These are phyloP conservation scores for Mesocricetus auratus DNA, from an alignment of 2,113 vertebrate genomes.

Conservation along the genomic window DNA sequence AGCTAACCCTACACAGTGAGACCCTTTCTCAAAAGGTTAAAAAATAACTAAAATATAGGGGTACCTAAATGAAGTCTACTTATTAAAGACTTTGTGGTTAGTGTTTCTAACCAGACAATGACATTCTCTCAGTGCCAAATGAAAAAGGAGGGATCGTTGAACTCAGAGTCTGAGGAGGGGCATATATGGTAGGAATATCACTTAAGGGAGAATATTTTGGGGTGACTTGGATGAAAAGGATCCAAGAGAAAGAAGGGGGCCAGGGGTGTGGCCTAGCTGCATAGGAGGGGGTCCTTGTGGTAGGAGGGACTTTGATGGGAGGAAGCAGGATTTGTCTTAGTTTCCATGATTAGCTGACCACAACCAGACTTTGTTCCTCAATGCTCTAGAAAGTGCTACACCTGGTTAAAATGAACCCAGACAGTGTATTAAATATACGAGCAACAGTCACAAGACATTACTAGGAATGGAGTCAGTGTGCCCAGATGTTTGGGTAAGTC, in stretches of 20 bases:
- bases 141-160: constrained; percentile 4
- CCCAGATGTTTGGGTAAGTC: not conserved
- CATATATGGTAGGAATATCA: too few relatives aligned
- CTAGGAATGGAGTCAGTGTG: constrained; percentile 1
- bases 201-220: constrained; percentile 34
- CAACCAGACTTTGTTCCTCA: not conserved
- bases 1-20: not conserved
- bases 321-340: not conserved
- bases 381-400: not conserved
- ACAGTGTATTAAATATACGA: not conserved
- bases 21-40: not conserved
- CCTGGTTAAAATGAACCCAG: not conserved
- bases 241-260: not conserved
- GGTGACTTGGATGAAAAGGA: not conserved
- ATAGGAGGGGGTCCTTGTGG: not conserved
- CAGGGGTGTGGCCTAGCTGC: not conserved
- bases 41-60: not conserved
- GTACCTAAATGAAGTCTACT: not conserved
- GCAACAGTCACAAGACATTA: not conserved
- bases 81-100: not conserved
- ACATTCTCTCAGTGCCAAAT: constrained; percentile 27
- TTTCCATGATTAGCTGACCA: not conserved
- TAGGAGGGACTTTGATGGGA: not conserved
- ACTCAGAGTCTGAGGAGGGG: constrained; percentile 19
- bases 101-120: constrained; percentile 6